These are phyloP conservation scores for Plectus sambesii DNA, from an alignment of 1,140 invertebrate genomes.

Conservation along the genomic window DNA sequence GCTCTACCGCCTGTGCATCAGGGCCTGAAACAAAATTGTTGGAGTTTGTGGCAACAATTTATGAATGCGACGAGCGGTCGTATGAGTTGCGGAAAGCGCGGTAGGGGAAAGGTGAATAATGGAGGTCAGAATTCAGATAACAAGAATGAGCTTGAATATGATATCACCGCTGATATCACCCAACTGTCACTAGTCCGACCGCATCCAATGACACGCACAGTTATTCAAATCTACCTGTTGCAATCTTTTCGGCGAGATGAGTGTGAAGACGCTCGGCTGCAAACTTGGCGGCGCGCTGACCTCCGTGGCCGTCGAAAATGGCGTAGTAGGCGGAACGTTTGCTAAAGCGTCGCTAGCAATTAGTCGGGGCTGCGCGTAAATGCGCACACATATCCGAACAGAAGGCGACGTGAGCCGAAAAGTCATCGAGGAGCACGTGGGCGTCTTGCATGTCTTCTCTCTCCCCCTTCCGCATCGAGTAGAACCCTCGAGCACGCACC, in stretches of 20 bases:
- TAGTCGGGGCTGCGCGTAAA: slow-evolving; percentile 16
- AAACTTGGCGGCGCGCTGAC: slow-evolving; percentile 48
- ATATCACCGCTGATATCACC: slow-evolving; percentile 29
- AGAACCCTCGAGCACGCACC: too few relatives aligned
- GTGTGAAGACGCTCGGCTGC: slow-evolving; percentile 48
- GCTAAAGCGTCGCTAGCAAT: slow-evolving; percentile 38
- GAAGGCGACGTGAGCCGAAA: slow-evolving; percentile 26
- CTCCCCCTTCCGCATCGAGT: too few relatives aligned
- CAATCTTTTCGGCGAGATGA: slow-evolving; percentile 47
- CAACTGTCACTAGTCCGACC: slow-evolving; percentile 22
- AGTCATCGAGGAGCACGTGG: slow-evolving; percentile 45
- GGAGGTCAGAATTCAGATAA: slow-evolving; percentile 12
- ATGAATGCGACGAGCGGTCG: slow-evolving; percentile 3
- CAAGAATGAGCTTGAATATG: slow-evolving; percentile 17
- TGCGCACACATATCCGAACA: slow-evolving; percentile 7
- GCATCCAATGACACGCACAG: too few relatives aligned
- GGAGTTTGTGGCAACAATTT: slow-evolving; percentile 14
- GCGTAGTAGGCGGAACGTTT: slow-evolving; percentile 46
- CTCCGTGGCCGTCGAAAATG: slow-evolving; percentile 52
- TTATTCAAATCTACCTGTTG: slow-evolving; percentile 47
- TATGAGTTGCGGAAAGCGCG: too few relatives aligned
- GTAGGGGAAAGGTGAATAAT: too few relatives aligned
- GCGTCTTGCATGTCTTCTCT: slow-evolving; percentile 53
- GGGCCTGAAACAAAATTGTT: slow-evolving; percentile 18
- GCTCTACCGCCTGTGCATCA: too few relatives aligned